Conservation (phyloP, 2,797 vertebrate species). For the Halcyon smyrnensis region DNA sequence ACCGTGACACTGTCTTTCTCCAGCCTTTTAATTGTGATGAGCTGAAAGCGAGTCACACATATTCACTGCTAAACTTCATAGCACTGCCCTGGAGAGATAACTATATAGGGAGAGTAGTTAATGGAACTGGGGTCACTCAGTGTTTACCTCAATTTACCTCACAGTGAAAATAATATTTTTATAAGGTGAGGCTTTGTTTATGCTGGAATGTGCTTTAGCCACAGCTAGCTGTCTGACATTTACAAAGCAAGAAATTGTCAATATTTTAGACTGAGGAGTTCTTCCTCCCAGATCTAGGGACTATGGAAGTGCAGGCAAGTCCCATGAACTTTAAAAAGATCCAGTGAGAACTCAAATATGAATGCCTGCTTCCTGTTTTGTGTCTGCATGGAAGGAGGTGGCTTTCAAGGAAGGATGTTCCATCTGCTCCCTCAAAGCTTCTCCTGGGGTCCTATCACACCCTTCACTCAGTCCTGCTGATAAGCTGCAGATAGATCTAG, state of each 20-base stretch:
- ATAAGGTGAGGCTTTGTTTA: not conserved
- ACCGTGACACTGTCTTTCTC: not conserved
- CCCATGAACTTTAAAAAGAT: not conserved
- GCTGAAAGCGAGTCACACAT: not conserved
- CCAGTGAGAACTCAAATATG: not conserved
- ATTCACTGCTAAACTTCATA: not conserved
- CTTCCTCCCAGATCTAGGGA: not conserved
- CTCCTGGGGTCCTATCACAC: not conserved
- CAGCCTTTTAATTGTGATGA: not conserved
- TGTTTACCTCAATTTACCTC: not conserved
- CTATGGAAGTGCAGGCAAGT: fast-evolving
- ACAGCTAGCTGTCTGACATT: not conserved
- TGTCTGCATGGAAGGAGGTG: not conserved
- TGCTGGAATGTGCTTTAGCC: not conserved
- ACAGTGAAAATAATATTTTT: not conserved
- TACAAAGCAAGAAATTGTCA: not conserved
- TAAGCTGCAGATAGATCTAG: not conserved
- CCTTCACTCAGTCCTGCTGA: not conserved
- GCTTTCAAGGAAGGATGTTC: not conserved
- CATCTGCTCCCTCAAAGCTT: not conserved
- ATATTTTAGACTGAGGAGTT: not conserved
- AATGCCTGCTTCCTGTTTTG: not conserved
- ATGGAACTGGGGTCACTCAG: not conserved
- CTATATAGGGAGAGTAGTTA: not conserved
- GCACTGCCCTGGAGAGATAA: not conserved